Percentiles rank a stretch among this genome's conserved stretches.
Evolutionary conservation across 2,888 invertebrate species (phyloP).

Genomic region (Tachina grossa): DNA sequence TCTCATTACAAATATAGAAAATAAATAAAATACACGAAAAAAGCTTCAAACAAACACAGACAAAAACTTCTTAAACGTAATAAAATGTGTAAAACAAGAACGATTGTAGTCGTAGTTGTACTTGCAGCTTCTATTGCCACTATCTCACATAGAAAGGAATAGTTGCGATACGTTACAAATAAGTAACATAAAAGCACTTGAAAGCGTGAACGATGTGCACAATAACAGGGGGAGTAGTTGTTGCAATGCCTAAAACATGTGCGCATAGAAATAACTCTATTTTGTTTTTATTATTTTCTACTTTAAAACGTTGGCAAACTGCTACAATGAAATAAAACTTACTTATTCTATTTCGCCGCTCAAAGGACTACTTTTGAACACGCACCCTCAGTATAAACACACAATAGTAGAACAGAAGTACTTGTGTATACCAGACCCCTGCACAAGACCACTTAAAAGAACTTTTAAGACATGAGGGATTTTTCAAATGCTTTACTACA

Average conservation of each 20-base stretch:
- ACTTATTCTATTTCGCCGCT: constrained; percentile 28
- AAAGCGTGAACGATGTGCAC: constrained; percentile 23
- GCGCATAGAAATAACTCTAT: constrained; percentile 48
- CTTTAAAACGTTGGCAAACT: constrained; percentile 34
- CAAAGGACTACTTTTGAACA: constrained; percentile 11
- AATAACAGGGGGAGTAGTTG: neutral
- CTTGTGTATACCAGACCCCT: too few relatives aligned
- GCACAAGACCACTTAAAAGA: too few relatives aligned
- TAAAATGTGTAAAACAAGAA: constrained; percentile 56
- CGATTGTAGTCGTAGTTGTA: constrained; percentile 25
- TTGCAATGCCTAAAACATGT: constrained; percentile 56
- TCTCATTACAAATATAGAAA: constrained; percentile 48
- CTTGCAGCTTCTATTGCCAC: constrained; percentile 8
- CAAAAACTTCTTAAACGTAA: constrained; percentile 53
- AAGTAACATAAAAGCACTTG: constrained; percentile 58
- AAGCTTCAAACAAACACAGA: constrained; percentile 24
- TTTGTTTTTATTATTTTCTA: constrained; percentile 35
- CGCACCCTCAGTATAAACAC: neutral
- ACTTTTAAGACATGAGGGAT: too few relatives aligned
- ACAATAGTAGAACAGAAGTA: neutral
- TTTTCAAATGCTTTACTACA: too few relatives aligned
- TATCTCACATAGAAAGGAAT: neutral
- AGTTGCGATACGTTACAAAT: constrained; percentile 49
- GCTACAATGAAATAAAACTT: constrained; percentile 32
- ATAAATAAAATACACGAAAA: neutral